Percentiles rank a stretch among this genome's conserved stretches.
These are phyloP conservation scores for Halotydeus destructor DNA, from an alignment of 1,140 invertebrate genomes.

Conservation along the genomic window DNA sequence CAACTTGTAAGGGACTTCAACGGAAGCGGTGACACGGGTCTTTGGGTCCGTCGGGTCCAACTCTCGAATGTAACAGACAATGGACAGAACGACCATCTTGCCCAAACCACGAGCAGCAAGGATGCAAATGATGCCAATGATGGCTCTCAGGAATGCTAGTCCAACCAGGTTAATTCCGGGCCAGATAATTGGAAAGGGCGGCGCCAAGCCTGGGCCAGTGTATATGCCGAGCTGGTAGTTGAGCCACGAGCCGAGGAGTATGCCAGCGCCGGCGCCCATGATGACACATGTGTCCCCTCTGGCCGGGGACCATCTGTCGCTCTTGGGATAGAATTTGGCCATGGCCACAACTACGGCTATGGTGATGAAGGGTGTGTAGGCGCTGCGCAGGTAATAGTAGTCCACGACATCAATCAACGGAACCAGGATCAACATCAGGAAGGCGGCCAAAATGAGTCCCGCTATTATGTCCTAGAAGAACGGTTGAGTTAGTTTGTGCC, in stretches of 20 bases:
- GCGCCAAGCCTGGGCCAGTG: slow-evolving; percentile 23
- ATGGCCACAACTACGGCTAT: slow-evolving; percentile 38
- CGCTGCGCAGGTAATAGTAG: slow-evolving; percentile 41
- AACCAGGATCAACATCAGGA: slow-evolving; percentile 44
- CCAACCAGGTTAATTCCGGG: slow-evolving; percentile 44
- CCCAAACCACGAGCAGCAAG: slow-evolving; percentile 40
- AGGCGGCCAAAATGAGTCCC: slow-evolving; percentile 40
- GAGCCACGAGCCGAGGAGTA: slow-evolving; percentile 55
- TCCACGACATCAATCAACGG: slow-evolving; percentile 51
- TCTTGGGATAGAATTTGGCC: slow-evolving; percentile 42
- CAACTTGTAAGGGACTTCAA: slow-evolving; percentile 60
- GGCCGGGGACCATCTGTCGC: slow-evolving; percentile 57
- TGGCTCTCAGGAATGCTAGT: slow-evolving; percentile 38
- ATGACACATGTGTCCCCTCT: slow-evolving; percentile 70
- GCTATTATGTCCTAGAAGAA: slow-evolving; percentile 44
- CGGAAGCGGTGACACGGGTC: slow-evolving; percentile 22
- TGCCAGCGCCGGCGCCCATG: slow-evolving; percentile 51
- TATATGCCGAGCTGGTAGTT: slow-evolving; percentile 46
- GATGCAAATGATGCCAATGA: slow-evolving; percentile 47
- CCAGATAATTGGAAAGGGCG: slow-evolving; percentile 54
- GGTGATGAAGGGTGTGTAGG: slow-evolving; percentile 40
- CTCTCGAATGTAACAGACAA: slow-evolving; percentile 41
- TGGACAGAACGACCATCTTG: slow-evolving; percentile 43
- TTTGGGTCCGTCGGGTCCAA: slow-evolving; percentile 31
- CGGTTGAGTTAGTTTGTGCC: slow-evolving; percentile 8